Evolutionary conservation across 2,888 invertebrate species (phyloP), one percentile per base, ranked within the genome.

Genomic region (Ditula angustiorana): DNA sequence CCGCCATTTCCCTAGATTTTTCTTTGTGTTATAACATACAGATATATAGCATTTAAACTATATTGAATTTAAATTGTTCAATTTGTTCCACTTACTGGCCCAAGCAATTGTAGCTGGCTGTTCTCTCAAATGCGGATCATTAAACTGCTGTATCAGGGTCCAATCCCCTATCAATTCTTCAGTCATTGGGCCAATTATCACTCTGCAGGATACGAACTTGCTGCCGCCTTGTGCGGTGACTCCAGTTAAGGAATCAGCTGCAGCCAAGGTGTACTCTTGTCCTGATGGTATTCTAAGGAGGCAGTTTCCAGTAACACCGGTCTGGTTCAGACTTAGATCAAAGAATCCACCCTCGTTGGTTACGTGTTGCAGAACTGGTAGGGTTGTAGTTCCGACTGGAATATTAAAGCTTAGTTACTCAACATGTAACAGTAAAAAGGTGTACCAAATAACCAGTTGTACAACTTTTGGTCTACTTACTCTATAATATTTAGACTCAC

Each of bases 21-120:
- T n/a, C n/a, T n/a, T n/a, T n/a, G n/a, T n/a, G n/a, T n/a, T n/a
- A n/a, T n/a, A n/a, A n/a, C n/a, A n/a, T n/a, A n/a, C n/a, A n/a
- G n/a, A n/a, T n/a, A n/a, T n/a, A n/a, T n/a, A n/a, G n/a, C n/a
- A n/a, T n/a, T n/a, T n/a, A n/a, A n/a, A n/a, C n/a, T n/a, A n/a
- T n/a, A n/a, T n/a, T n/a, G n/a, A n/a, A n/a, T n/a, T n/a, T n/a
- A n/a, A n/a, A n/a, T n/a, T n/a, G n/a, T n/a, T n/a, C n/a, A n/a
- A n/a, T n/a, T n/a, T n/a, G n/a, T n/a, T n/a, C n/a, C n/a, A 56
- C 61, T 65, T 50, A 65, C 65, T 61, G 21, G 60, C 61, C 65
- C 65, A 65, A 30, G 61, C 41, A 30, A 65, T 61, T 2, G 56
- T 61, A 28, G 61, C 61, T 10, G 65, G 49, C 28, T 65, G 65